Evolutionary conservation across 2,888 invertebrate genomes (phyloP), one percentile per base, ranked within the genome.

Genomic region (Parapristionchus giblindavisi): DNA sequence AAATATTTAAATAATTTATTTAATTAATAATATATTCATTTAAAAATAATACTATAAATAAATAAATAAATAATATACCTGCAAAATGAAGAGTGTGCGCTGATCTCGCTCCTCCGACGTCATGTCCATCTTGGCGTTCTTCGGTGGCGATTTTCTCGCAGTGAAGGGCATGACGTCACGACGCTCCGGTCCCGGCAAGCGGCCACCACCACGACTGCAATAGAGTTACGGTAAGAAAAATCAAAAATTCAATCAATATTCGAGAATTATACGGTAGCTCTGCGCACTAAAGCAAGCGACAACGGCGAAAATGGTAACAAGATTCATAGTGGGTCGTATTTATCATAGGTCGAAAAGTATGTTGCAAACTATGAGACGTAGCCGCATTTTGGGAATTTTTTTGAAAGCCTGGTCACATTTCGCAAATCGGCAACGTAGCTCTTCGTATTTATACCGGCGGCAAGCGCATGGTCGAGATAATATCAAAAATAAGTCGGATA

Each of bases 21-120:
- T n/a, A n/a, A n/a, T n/a, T 17, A 40, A 27, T 56, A n/a, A 56
- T 56, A 56, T 17, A 38, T 61, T 3, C 6, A 38, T 11, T 24
- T 27, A 54, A 11, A 8, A 34, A 71, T 52, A 24, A 54, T 24
- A 21, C 52, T 27, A 48, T 24, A 17, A 34, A 27, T 2, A 24
- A 48, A 11, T 17, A 76, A 5, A 17, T 36, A 21, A 3, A 5
- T 43, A 3, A 21, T 32, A 38, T 40, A 99, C 90, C 90, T 99
- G 99, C 95, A 99, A 97, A 88, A 96, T 96, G 89, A 99, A 98
- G 5, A 99, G 95, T 60, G 99, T 99, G 51, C 99, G 92, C n/a
- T 96, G 93, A 91, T 99, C 99, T 78, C 98, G 91, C 89, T 99
- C 99, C 89, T 99, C 99, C 0, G 97, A 94, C 63, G 96, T 94